phyloP scores from a whole-genome alignment of 2,888 invertebrate species.

The Scaptomyza parva region DNA sequence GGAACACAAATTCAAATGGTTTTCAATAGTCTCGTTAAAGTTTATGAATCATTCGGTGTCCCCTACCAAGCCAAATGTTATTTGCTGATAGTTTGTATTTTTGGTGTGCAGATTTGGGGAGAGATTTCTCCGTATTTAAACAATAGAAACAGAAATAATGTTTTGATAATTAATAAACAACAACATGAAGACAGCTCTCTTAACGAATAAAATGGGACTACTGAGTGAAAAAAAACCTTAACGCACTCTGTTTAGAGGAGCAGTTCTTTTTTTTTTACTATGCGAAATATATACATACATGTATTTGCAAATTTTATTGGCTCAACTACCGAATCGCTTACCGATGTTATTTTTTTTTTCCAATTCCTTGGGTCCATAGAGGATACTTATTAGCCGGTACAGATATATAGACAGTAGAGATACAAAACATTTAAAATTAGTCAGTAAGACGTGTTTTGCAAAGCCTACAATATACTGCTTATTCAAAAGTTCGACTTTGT shows the following conservation, averaged over 20 bases:
- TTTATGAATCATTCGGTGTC: conserved; percentile 15
- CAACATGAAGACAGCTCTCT: conserved; percentile 64
- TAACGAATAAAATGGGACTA: conserved; percentile 61
- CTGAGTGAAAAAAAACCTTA: conserved; percentile 45
- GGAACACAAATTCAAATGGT: neutral
- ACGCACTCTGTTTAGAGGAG: conserved; percentile 37
- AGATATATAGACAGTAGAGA: neutral
- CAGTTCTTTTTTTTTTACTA: neutral
- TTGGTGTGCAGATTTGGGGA: conserved; percentile 54
- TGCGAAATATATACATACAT: neutral
- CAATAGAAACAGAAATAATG: conserved; percentile 68
- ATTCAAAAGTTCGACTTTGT: no score
- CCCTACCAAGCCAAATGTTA: conserved; percentile 60
- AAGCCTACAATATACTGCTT: no score
- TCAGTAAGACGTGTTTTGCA: neutral
- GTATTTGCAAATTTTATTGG: neutral
- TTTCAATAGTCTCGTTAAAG: neutral
- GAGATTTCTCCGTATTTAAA: conserved; percentile 66
- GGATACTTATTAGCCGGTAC: conserved; percentile 10
- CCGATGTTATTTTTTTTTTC: conserved; percentile 5
- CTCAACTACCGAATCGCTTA: conserved; percentile 1
- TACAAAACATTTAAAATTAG: neutral
- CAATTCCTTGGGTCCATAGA: conserved; percentile 4
- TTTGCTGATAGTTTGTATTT: conserved; percentile 59
- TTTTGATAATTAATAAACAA: conserved; percentile 69